Evolutionary conservation across 2,113 vertebrate species (phyloP).

Genomic region (Fukomys damarensis): DNA sequence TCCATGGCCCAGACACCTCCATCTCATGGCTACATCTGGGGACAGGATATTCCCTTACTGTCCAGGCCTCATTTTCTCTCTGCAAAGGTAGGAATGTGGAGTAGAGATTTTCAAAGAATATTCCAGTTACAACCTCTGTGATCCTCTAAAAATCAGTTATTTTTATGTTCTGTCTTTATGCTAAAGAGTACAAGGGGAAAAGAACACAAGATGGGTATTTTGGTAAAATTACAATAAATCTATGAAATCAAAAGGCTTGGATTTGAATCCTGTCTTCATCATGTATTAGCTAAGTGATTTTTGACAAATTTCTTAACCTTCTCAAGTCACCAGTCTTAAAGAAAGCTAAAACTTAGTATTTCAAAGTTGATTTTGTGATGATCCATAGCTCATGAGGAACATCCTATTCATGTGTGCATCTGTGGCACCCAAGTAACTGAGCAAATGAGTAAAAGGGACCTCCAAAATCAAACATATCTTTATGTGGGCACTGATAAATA

Average conservation of each 20-base stretch:
- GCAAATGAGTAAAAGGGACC: not conserved
- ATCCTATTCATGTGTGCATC: not conserved
- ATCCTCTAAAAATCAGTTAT: not conserved
- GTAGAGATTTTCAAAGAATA: not conserved
- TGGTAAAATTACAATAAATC: not conserved
- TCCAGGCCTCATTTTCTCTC: not conserved
- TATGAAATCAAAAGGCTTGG: not conserved
- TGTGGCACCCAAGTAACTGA: not conserved
- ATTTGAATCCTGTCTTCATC: not conserved
- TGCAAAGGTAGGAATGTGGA: not conserved
- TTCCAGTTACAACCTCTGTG: not conserved
- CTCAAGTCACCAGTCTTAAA: not conserved
- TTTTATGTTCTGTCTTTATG: constrained; percentile 9
- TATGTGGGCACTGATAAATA: constrained; percentile 29
- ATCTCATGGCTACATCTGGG: not conserved
- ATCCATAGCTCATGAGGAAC: not conserved
- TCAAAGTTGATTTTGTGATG: not conserved
- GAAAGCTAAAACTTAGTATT: not conserved
- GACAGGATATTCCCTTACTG: fast-evolving
- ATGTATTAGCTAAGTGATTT: not conserved
- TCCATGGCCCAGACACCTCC: fast-evolving
- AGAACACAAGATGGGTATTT: not conserved
- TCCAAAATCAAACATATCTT: not conserved
- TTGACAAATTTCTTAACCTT: not conserved
- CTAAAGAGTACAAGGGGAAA: not conserved